phyloP scores from a whole-genome alignment of 2,797 vertebrate genomes.

The Galagoides demidoff region DNA sequence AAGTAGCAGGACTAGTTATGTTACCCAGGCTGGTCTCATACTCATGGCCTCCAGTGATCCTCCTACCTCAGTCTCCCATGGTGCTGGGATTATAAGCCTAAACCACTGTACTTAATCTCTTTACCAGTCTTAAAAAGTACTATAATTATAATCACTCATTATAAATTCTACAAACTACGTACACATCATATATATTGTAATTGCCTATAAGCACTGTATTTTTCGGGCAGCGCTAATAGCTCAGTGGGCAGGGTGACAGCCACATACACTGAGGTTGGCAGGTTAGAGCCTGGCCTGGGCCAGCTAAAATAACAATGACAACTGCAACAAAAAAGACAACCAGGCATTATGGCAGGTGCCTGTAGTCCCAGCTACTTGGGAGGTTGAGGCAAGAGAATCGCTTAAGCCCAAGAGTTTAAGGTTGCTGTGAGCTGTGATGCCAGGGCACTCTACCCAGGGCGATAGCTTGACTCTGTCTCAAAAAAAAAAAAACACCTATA shows the following conservation, averaged over 20 bases:
- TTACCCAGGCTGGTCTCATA: not conserved
- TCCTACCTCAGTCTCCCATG: not conserved
- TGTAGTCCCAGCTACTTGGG: too few species aligned
- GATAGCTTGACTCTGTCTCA: too few species aligned
- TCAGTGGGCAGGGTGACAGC: too few species aligned
- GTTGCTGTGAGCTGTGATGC: too few species aligned
- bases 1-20: not conserved
- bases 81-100: not conserved
- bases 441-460: too few species aligned
- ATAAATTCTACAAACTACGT: not conserved
- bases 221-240: not conserved
- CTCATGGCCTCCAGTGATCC: not conserved
- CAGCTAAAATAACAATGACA: too few species aligned
- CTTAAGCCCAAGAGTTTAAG: too few species aligned
- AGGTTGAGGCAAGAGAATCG: too few species aligned
- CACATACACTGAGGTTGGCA: too few species aligned
- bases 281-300: too few species aligned
- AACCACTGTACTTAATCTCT: not conserved
- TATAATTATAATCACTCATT: not conserved
- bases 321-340: too few species aligned
- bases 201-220: not conserved
- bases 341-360: too few species aligned
- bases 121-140: not conserved
- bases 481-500: not conserved
- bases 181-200: not conserved